Conservation (phyloP, 2,797 vertebrate genomes). For the Myotis daubentonii region DNA sequence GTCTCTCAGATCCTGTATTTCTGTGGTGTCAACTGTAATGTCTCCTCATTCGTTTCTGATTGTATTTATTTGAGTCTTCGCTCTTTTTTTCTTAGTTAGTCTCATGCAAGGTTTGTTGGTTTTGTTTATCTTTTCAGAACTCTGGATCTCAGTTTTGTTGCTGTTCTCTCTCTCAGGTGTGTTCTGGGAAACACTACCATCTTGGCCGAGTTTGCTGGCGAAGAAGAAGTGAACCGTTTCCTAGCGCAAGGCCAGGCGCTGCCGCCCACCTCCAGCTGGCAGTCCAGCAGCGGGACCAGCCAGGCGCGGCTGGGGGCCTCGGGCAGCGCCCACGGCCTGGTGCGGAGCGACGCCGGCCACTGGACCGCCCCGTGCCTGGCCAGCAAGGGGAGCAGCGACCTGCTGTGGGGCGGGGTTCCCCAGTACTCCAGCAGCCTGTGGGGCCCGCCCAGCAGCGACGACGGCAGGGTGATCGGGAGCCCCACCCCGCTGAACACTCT, state of each 20-base stretch:
- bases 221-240: slow-evolving; percentile 98
- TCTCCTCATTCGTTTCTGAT: background rate
- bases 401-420: slow-evolving; percentile 95
- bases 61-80: background rate
- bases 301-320: slow-evolving; percentile 91
- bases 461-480: slow-evolving; percentile 93
- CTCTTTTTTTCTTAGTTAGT: background rate
- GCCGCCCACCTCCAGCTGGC: slow-evolving; percentile 96
- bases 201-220: slow-evolving; percentile 96
- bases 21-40: rapidly evolving
- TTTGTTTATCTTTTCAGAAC: no score
- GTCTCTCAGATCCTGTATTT: rapidly evolving
- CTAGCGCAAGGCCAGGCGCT: slow-evolving; percentile 96
- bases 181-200: slow-evolving; percentile 99
- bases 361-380: slow-evolving; percentile 91
- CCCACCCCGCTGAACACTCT: slow-evolving; percentile 96
- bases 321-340: slow-evolving; percentile 88
- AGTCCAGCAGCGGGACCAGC: slow-evolving; percentile 92
- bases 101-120: rapidly evolving
- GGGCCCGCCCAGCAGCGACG: slow-evolving; percentile 94
- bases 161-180: slow-evolving; percentile 84
- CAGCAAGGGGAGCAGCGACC: slow-evolving; percentile 91
- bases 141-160: background rate
- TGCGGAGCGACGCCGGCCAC: slow-evolving; percentile 89
- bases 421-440: slow-evolving; percentile 97